Conservation (phyloP, 2,113 vertebrate genomes). For the Trachemys scripta region DNA sequence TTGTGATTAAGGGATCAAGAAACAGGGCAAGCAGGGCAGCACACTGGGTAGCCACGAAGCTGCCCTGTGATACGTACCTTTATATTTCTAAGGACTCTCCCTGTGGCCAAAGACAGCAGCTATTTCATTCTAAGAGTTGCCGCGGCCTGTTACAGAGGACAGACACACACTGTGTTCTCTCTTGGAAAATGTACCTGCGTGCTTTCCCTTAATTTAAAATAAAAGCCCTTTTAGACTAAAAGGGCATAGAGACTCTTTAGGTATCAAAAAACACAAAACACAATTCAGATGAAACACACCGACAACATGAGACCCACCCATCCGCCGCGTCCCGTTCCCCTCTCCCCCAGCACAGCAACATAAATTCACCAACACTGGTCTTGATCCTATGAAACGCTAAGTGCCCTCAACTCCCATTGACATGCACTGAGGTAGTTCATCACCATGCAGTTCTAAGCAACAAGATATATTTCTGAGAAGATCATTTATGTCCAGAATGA, state of each 20-base stretch:
- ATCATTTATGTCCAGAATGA: background rate
- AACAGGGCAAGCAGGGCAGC: background rate
- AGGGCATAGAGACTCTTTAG: background rate
- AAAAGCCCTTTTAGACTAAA: background rate
- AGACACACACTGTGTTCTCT: background rate
- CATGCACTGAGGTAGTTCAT: background rate
- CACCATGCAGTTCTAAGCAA: background rate
- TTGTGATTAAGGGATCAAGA: background rate
- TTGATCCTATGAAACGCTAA: background rate
- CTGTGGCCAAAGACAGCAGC: background rate
- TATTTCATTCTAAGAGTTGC: background rate
- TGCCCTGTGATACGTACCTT: background rate
- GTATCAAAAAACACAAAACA: background rate
- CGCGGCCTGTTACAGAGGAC: background rate
- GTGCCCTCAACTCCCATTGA: background rate
- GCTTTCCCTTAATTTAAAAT: accelerated
- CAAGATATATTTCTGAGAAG: background rate
- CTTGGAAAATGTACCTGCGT: accelerated
- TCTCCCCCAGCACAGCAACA: background rate
- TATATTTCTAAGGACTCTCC: background rate
- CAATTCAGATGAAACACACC: background rate
- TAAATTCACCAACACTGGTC: background rate
- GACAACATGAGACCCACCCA: background rate
- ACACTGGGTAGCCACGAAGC: background rate
- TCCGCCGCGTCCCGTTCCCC: background rate